These are phyloP conservation scores for Drosophila willistoni DNA, from an alignment of 1,140 invertebrate species.

Conservation along the genomic window DNA sequence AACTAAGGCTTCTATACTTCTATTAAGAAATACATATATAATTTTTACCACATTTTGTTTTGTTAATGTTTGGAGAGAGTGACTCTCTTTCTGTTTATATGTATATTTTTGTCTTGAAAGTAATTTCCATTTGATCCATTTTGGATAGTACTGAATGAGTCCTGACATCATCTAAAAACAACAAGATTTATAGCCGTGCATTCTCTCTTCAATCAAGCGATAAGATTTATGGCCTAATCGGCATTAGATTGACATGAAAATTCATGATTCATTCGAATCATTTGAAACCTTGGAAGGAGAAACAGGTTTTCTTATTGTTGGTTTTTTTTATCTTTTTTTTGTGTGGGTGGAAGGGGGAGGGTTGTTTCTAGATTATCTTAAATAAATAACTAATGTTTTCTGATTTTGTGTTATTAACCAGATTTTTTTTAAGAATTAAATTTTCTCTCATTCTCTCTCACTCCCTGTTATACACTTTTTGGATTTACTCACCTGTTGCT, in stretches of 20 bases:
- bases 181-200: conserved; percentile 24
- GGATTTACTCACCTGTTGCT: conserved; percentile 70
- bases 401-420: conserved; percentile 4
- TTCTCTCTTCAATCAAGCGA: conserved; percentile 34
- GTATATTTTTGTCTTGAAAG: too few species aligned
- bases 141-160: not conserved
- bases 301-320: not conserved
- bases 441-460: conserved; percentile 15
- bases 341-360: not conserved
- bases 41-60: too few species aligned
- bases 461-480: conserved; percentile 11
- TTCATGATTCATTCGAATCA: not conserved
- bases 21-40: too few species aligned
- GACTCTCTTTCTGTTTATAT: too few species aligned
- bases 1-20: too few species aligned
- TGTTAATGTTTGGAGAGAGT: too few species aligned
- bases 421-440: not conserved
- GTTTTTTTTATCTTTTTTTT: not conserved
- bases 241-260: conserved; percentile 2
- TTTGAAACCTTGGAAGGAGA: not conserved
- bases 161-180: conserved; percentile 2
- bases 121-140: too few species aligned
- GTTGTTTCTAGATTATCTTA: not conserved
- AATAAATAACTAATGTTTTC: conserved; percentile 5
- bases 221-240: conserved; percentile 9